These are phyloP conservation scores for Propithecus coquereli DNA, from an alignment of 2,113 vertebrate genomes.

Conservation along the genomic window DNA sequence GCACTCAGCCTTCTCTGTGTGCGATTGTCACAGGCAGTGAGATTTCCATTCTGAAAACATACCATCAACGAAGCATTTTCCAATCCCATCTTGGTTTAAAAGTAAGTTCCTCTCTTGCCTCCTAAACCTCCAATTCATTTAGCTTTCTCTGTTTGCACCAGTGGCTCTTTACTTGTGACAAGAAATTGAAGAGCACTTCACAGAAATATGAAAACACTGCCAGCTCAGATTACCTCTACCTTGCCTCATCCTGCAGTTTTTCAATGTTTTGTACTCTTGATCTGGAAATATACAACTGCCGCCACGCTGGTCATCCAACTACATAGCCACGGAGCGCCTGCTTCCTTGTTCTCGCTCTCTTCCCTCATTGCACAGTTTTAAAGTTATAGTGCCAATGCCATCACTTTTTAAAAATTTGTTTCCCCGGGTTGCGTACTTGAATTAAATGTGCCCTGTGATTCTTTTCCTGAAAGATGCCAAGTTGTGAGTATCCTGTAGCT, in stretches of 20 bases:
- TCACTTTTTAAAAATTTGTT: neutral
- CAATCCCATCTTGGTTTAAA: neutral
- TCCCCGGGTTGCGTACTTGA: constrained; percentile 19
- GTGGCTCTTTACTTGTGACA: constrained; percentile 38
- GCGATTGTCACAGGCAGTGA: neutral
- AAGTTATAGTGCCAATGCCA: neutral
- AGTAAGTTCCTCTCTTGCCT: neutral
- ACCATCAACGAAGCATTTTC: neutral
- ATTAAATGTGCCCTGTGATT: constrained; percentile 51
- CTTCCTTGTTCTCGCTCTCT: neutral
- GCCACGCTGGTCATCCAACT: neutral
- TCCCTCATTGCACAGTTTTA: neutral
- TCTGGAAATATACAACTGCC: neutral
- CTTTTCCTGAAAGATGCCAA: constrained; percentile 8
- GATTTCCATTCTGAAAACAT: neutral
- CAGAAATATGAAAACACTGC: constrained; percentile 63
- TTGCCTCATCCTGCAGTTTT: neutral
- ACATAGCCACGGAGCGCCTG: neutral
- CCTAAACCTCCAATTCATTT: constrained; percentile 51
- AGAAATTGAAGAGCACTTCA: constrained; percentile 60
- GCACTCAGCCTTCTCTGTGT: neutral
- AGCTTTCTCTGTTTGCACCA: constrained; percentile 41
- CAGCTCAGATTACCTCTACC: constrained; percentile 43
- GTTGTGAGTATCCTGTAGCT: neutral
- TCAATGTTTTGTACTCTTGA: neutral